Evolutionary conservation across 1,140 invertebrate genomes (phyloP).

Genomic region (Theocolax elegans): DNA sequence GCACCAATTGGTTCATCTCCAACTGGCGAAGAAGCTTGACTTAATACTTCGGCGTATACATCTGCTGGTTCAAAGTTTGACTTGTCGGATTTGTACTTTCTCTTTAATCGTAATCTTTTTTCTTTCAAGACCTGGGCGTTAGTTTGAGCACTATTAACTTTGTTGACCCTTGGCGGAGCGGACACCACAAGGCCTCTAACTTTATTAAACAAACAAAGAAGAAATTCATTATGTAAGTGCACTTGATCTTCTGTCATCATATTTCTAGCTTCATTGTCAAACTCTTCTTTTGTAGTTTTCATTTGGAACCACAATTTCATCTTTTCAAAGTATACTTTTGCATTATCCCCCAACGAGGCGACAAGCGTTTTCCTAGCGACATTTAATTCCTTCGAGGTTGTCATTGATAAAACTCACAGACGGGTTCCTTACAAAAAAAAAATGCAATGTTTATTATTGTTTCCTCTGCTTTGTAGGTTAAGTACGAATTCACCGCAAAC

Average conservation of each 20-base stretch:
- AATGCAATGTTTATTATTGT: no score
- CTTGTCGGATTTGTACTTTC: slow-evolving; percentile 73
- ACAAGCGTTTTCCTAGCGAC: slow-evolving; percentile 72
- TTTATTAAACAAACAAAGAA: slow-evolving; percentile 82
- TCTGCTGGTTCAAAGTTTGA: slow-evolving; percentile 73
- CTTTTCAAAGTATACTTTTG: slow-evolving; percentile 73
- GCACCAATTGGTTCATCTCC: slow-evolving; percentile 66
- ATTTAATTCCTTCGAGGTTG: slow-evolving; percentile 63
- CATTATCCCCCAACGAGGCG: slow-evolving; percentile 73
- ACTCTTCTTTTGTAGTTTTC: slow-evolving; percentile 82
- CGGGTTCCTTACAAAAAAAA: no score
- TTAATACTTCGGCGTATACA: slow-evolving; percentile 64
- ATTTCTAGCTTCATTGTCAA: slow-evolving; percentile 79
- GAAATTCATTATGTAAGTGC: slow-evolving; percentile 85
- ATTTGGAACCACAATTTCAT: slow-evolving; percentile 81
- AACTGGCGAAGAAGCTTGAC: slow-evolving; percentile 62
- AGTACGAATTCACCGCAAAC: no score
- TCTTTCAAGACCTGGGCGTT: slow-evolving; percentile 65
- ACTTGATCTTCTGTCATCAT: slow-evolving; percentile 77
- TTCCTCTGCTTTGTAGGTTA: no score
- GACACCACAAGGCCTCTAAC: slow-evolving; percentile 75
- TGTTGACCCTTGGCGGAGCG: slow-evolving; percentile 62
- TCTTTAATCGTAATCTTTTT: slow-evolving; percentile 69
- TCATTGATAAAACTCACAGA: slow-evolving; percentile 52
- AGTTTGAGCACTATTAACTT: slow-evolving; percentile 41